Evolutionary conservation across 1,140 invertebrate genomes (phyloP).

Genomic region (Neotoxoptera formosana): DNA sequence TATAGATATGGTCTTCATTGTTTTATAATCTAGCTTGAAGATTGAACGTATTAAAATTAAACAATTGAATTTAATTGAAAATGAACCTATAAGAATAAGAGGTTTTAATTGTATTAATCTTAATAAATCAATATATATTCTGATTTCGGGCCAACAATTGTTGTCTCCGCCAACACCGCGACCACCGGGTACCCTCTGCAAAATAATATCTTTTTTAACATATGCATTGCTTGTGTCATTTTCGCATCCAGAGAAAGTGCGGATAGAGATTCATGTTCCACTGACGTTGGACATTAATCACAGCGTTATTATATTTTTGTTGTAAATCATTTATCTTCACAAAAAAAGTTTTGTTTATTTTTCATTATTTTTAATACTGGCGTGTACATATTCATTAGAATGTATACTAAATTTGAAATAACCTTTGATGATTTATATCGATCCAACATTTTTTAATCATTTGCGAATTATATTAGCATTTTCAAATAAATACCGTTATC

Average conservation of each 20-base stretch:
- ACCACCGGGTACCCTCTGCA: neutral
- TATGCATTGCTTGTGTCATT: neutral
- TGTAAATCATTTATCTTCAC: neutral
- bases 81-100: neutral
- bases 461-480: neutral
- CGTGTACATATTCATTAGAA: neutral
- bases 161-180: neutral
- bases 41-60: slow-evolving; percentile 16
- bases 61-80: slow-evolving; percentile 48
- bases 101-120: slow-evolving; percentile 8
- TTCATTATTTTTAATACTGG: neutral
- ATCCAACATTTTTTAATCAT: neutral
- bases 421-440: neutral
- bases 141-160: neutral
- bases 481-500: neutral
- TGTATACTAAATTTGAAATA: neutral
- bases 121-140: neutral
- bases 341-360: neutral
- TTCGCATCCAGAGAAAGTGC: slow-evolving; percentile 6
- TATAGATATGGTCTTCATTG: neutral
- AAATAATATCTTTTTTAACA: neutral
- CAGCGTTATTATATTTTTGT: neutral
- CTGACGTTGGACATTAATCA: neutral
- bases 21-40: neutral
- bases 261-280: neutral